These are phyloP conservation scores for Molossus molossus DNA, from an alignment of 2,797 vertebrate genomes.

Conservation along the genomic window DNA sequence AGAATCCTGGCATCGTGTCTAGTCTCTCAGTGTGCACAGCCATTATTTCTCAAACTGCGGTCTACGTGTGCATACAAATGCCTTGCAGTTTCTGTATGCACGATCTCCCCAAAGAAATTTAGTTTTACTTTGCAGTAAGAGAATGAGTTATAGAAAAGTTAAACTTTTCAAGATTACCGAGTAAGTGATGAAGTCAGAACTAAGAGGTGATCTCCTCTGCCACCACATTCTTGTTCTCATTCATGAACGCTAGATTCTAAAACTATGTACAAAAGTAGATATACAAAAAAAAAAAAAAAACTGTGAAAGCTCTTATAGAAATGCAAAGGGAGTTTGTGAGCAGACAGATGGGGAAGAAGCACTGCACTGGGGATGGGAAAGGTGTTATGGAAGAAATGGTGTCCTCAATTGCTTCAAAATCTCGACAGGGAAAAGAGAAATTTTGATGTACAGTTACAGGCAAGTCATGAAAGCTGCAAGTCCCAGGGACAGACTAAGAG, in stretches of 20 bases:
- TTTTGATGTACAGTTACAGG: background rate
- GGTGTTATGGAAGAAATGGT: background rate
- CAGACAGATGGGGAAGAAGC: background rate
- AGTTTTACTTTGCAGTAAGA: background rate
- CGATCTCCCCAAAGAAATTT: background rate
- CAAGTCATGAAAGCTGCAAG: background rate
- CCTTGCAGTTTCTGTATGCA: background rate
- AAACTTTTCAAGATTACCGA: background rate
- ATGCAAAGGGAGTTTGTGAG: background rate
- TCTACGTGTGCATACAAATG: background rate
- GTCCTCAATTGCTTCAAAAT: background rate
- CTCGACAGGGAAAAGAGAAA: background rate
- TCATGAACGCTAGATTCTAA: background rate
- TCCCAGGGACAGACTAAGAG: background rate
- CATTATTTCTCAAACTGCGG: background rate
- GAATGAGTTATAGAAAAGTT: background rate
- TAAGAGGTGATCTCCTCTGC: background rate
- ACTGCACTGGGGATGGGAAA: background rate
- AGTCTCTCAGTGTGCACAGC: background rate
- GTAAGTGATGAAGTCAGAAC: background rate
- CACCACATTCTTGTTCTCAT: background rate
- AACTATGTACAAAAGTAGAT: background rate
- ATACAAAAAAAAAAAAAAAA: background rate
- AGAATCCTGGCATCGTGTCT: background rate
- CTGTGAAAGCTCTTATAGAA: background rate